Evolutionary conservation across 1,140 invertebrate species (phyloP).

Genomic region (Drosophila elegans): DNA sequence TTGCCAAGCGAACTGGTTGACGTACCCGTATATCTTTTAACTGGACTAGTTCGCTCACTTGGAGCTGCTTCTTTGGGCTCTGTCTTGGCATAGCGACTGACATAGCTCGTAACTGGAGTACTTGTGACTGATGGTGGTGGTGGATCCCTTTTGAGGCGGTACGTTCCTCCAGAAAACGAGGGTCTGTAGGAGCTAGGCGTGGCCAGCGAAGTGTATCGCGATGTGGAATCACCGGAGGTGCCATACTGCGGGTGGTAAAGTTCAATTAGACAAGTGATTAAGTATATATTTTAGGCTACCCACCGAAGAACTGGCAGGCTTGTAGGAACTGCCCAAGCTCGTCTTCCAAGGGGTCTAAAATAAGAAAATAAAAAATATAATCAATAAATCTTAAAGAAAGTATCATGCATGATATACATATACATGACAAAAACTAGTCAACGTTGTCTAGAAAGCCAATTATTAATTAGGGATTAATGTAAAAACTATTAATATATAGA

Average conservation of each 20-base stretch:
- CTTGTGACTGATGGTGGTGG: conserved; percentile 31
- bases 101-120: conserved; percentile 50
- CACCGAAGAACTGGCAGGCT: conserved; percentile 64
- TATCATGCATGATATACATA: too few species aligned
- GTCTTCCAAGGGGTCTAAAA: conserved; percentile 78
- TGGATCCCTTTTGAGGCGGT: conserved; percentile 75
- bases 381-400: too few species aligned
- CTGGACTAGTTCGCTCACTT: conserved; percentile 58
- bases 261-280: background rate
- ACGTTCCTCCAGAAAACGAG: conserved; percentile 81
- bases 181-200: conserved; percentile 79
- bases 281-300: background rate
- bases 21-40: conserved; percentile 66
- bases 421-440: too few species aligned
- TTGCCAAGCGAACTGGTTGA: conserved; percentile 67
- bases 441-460: too few species aligned
- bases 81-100: conserved; percentile 72
- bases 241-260: conserved; percentile 54
- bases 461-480: too few species aligned
- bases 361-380: background rate
- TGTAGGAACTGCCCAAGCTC: conserved; percentile 69
- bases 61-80: conserved; percentile 53
- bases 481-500: too few species aligned
- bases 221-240: conserved; percentile 58
- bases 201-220: conserved; percentile 70